phyloP scores from a whole-genome alignment of 2,113 vertebrate genomes.

The Penelope pileata region DNA sequence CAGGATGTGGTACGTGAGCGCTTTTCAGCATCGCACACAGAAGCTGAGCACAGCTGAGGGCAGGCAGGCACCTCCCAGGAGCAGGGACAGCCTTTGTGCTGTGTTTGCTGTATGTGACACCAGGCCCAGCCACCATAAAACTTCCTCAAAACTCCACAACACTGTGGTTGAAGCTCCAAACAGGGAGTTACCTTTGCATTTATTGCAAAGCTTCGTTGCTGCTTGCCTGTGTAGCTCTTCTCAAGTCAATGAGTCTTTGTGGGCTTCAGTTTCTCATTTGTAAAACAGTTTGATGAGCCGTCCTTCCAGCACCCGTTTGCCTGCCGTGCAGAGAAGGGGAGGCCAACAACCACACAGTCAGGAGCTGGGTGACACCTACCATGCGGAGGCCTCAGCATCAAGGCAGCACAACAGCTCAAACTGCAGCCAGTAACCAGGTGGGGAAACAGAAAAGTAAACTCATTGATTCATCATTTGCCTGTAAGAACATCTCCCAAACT shows the following conservation, averaged over 20 bases:
- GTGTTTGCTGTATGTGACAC: background rate
- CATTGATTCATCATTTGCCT: rapidly evolving
- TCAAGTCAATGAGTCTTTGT: background rate
- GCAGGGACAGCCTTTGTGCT: background rate
- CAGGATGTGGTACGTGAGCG: rapidly evolving
- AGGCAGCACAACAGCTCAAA: background rate
- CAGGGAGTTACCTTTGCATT: conserved; percentile 16
- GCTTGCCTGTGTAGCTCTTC: background rate
- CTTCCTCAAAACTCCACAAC: conserved; percentile 31
- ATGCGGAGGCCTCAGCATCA: no score
- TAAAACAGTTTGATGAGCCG: background rate
- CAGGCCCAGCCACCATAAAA: background rate
- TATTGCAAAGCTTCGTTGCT: background rate
- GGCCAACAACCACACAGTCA: background rate
- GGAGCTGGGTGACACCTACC: no score
- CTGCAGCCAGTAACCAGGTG: rapidly evolving
- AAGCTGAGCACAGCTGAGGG: background rate
- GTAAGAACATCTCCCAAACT: background rate
- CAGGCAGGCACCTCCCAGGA: background rate
- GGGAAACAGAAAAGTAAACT: background rate
- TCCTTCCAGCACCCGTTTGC: background rate
- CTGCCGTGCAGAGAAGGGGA: background rate
- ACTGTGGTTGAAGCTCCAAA: background rate
- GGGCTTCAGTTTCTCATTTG: conserved; percentile 7
- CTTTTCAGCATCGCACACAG: rapidly evolving